Conservation (phyloP, 2,113 vertebrate genomes). For the Lasiurus cinereus region DNA sequence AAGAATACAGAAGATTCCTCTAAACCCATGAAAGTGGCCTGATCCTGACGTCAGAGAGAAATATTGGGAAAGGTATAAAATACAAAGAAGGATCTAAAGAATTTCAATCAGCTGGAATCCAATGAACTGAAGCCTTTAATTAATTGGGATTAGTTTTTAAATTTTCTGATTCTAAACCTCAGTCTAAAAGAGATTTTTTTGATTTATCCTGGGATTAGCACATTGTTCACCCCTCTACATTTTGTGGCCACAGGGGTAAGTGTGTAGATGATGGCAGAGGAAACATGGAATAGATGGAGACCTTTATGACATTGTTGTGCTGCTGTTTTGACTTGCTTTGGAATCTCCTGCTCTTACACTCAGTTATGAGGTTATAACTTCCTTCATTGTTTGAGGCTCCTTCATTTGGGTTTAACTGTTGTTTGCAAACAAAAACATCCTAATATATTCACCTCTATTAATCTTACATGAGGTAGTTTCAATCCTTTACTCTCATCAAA, state of each 20-base stretch:
- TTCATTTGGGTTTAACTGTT: constrained; percentile 1
- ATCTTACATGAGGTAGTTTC: background rate
- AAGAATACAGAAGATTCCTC: constrained; percentile 19
- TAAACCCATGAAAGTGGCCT: background rate
- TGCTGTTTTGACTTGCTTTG: background rate
- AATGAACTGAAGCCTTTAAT: background rate
- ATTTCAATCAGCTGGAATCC: constrained; percentile 26
- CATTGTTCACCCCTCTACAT: too few relatives aligned
- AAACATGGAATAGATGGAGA: background rate
- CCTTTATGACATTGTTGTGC: background rate
- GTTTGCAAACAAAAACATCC: background rate
- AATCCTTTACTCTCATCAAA: background rate
- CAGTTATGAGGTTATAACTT: background rate
- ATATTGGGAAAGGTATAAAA: background rate
- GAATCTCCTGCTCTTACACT: background rate
- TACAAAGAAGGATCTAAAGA: constrained; percentile 8
- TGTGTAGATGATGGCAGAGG: background rate
- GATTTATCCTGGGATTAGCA: background rate
- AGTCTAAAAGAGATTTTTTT: background rate
- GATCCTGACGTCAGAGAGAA: background rate
- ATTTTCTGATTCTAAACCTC: background rate
- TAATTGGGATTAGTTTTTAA: constrained; percentile 4
- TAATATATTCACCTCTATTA: background rate
- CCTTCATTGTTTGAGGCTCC: background rate
- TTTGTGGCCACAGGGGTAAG: background rate